Conservation (phyloP, 2,113 vertebrate genomes). For the Chamaetylas fuelleborni region DNA sequence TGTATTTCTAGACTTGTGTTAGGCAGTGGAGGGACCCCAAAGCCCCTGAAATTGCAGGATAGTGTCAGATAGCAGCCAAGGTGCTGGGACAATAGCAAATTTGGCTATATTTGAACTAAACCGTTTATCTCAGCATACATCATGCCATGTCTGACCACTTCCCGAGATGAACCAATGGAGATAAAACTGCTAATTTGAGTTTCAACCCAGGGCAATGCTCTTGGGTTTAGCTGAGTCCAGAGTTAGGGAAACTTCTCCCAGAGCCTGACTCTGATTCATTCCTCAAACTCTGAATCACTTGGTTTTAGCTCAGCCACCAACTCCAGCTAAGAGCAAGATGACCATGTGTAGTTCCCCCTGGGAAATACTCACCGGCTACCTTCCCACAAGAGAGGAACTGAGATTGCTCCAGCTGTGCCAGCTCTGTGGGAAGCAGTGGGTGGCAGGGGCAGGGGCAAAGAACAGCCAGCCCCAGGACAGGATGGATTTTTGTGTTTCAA, state of each 20-base stretch:
- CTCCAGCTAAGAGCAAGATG: not conserved
- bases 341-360: not conserved
- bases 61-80: not conserved
- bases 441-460: not conserved
- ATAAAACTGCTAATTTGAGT: not conserved
- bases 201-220: not conserved
- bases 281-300: not conserved
- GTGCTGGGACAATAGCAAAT: not conserved
- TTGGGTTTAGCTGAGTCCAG: not conserved
- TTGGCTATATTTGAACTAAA: not conserved
- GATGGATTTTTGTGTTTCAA: not conserved
- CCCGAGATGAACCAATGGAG: not conserved
- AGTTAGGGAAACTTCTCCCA: not conserved
- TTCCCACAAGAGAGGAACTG: not conserved
- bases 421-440: not conserved
- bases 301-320: not conserved
- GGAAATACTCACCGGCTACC: not conserved
- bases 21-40: not conserved
- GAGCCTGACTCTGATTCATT: conserved; percentile 13
- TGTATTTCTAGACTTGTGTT: not conserved
- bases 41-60: not conserved
- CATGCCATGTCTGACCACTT: not conserved
- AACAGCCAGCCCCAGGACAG: not conserved
- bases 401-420: accelerated
- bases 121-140: not conserved